A percentile compares a stretch with the other conserved stretches of the same genome.
Evolutionary conservation across 2,797 vertebrate genomes (phyloP).

Genomic region (Prunella strophiata): DNA sequence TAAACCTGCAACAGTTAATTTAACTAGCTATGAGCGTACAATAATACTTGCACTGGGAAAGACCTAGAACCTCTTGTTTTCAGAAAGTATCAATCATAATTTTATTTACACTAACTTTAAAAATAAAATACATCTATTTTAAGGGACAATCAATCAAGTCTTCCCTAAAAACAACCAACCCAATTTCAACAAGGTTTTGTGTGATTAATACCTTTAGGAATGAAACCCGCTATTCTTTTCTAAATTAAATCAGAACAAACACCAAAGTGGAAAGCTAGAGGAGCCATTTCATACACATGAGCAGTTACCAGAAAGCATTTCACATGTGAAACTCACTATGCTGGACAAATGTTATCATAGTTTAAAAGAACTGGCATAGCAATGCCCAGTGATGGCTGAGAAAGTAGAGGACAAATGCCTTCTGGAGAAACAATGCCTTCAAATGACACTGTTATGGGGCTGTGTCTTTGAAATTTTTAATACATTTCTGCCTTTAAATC

Average conservation of each 20-base stretch:
- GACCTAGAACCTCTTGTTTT: background rate
- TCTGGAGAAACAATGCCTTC: background rate
- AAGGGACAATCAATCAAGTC: background rate
- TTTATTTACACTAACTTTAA: background rate
- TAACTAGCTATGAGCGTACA: background rate
- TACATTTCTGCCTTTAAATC: conserved; percentile 26
- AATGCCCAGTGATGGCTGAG: background rate
- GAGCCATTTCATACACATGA: background rate
- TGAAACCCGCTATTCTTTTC: background rate
- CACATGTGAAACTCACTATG: background rate
- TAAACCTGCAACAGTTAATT: background rate
- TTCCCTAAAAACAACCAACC: background rate
- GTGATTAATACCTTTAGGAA: background rate
- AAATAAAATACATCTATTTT: background rate
- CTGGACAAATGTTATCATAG: background rate
- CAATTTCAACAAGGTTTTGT: background rate
- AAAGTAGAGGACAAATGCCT: background rate
- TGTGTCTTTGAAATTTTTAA: background rate
- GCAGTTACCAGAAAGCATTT: background rate
- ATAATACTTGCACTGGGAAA: background rate
- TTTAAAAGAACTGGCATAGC: background rate
- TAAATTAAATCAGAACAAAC: background rate
- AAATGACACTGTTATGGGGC: background rate
- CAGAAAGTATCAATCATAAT: background rate
- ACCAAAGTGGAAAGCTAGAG: background rate